Evolutionary conservation across 1,140 invertebrate species (phyloP), one percentile per base, ranked within the genome.

Genomic region (Papilio polytes): DNA sequence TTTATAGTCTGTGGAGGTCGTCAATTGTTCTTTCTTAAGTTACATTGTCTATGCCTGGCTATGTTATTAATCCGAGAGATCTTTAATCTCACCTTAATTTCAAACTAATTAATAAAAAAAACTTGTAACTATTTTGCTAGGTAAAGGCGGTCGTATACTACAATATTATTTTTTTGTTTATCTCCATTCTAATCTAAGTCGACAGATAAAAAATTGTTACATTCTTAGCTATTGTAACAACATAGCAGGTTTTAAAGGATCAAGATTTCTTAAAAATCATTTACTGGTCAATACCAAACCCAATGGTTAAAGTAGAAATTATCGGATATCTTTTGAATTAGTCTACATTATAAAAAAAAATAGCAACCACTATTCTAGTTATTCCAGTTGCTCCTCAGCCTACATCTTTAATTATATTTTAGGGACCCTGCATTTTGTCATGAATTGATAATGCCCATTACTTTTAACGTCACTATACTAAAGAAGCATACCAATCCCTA

Each of bases 1-100:
- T 70, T 70, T 70, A 31, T 70, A 70, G 63, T 70, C 63, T 70
- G 63, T 70, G 26, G 22, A 36, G 13, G 22, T 70, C 22, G 22
- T 63, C 59, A 26, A 59, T 59, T 59, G 10, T 59, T 59, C 36
- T 41, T 41, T 56, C 59, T 63, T 63, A 63, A 56, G 53, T 20
- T 63, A 26, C 13, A 63, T 63, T 63, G 20, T 63, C 20, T 26
- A 63, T 63, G 10, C 59, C 3, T 63, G 10, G 59, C 59, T 26
- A 63, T 63, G 20, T 26, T 63, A 56, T 56, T 56, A 18, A 18
- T 13, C 46, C 46, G 46, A 41, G 36, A 41, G 13, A 48, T 48
- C 46, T 13, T 12, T 48, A 15, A 48, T 13, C 46, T 56, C 8
- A 0, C n/a, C 8, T 56, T 56, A 56, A 20, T 56, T 18, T 56